phyloP scores from a whole-genome alignment of 2,113 vertebrate genomes.

The Podarcis cretensis region DNA sequence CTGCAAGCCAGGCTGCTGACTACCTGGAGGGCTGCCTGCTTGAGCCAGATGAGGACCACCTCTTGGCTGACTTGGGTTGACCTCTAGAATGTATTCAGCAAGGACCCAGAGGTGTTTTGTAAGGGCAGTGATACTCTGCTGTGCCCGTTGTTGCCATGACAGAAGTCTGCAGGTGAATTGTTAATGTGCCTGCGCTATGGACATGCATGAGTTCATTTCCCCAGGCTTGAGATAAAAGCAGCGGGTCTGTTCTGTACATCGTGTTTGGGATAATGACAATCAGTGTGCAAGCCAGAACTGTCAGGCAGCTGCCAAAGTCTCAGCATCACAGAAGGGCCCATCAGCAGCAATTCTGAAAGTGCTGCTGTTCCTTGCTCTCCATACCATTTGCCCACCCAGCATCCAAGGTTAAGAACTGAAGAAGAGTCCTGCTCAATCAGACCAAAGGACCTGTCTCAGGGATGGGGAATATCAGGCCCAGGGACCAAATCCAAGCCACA shows the following conservation, averaged over 20 bases:
- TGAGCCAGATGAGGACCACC: not conserved
- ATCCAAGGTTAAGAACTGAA: not conserved
- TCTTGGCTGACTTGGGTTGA: rapidly evolving
- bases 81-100: not conserved
- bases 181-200: not conserved
- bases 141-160: rapidly evolving
- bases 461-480: no score
- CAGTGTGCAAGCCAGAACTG: not conserved
- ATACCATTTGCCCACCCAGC: not conserved
- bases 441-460: not conserved
- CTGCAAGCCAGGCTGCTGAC: not conserved
- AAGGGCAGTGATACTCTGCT: conserved; percentile 9
- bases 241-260: not conserved
- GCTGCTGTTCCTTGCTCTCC: not conserved
- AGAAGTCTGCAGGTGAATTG: not conserved
- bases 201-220: not conserved
- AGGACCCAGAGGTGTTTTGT: not conserved
- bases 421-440: not conserved
- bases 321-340: not conserved
- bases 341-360: not conserved
- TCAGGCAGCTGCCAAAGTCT: not conserved
- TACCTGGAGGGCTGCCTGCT: not conserved
- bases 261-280: not conserved
- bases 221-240: not conserved
- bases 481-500: no score